A percentile compares a stretch with the other conserved stretches of the same genome.
Evolutionary conservation across 2,797 vertebrate genomes (phyloP).

Genomic region (Chromis chromis): DNA sequence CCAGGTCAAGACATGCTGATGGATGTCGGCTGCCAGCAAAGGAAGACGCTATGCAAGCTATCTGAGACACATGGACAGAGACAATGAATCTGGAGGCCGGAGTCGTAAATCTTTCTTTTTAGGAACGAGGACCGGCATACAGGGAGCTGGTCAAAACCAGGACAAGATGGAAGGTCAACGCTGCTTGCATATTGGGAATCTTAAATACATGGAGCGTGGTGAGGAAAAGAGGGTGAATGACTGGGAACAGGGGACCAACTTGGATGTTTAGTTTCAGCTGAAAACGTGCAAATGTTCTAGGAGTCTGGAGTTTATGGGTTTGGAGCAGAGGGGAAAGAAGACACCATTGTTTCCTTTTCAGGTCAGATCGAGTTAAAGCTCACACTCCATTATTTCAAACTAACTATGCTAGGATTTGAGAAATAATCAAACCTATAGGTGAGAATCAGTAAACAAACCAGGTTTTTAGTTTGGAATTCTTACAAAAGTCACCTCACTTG

Average conservation of each 20-base stretch:
- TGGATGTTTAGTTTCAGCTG: neutral
- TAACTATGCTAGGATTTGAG: neutral
- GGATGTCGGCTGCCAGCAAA: slow-evolving; percentile 37
- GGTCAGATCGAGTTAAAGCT: neutral
- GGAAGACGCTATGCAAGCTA: slow-evolving; percentile 20
- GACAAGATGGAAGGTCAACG: slow-evolving; percentile 24
- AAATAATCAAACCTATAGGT: neutral
- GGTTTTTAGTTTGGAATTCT: neutral
- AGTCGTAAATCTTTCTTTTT: slow-evolving; percentile 55
- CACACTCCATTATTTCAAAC: no score
- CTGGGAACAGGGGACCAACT: neutral
- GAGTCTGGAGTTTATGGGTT: neutral
- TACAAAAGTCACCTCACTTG: neutral
- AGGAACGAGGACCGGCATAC: slow-evolving; percentile 7
- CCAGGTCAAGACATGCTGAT: slow-evolving; percentile 60
- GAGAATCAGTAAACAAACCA: neutral
- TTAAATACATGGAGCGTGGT: neutral
- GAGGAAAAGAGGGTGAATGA: neutral
- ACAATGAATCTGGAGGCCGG: slow-evolving; percentile 48
- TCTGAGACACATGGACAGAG: slow-evolving; percentile 35
- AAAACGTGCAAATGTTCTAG: neutral
- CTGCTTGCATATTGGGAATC: slow-evolving; percentile 6
- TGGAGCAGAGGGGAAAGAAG: neutral
- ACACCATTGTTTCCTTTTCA: neutral
- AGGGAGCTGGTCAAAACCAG: slow-evolving; percentile 29